Evolutionary conservation across 2,888 invertebrate species (phyloP), one percentile per base, ranked within the genome.

Genomic region (Allacma fusca): DNA sequence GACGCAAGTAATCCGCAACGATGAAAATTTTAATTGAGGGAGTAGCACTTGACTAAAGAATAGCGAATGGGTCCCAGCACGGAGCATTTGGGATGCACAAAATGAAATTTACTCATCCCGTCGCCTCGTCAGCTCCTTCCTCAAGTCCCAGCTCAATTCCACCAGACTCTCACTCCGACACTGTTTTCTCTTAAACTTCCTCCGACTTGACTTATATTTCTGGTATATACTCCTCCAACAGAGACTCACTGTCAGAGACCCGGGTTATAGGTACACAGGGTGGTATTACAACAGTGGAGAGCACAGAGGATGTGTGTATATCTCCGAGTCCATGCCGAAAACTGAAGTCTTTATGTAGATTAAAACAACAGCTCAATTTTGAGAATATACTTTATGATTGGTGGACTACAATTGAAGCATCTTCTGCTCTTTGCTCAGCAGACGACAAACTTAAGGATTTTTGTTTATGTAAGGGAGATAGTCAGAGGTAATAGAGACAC

Each of bases 1-100:
- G 77, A 75, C 67, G 76, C 64, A 59, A 67, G 64, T 80, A 78
- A 80, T 80, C 78, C 78, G 74, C 62, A 76, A 72, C 78, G 72
- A 65, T 72, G 78, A 74, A 80, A 78, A 77, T 80, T 80, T 78
- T 80, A 80, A 80, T 80, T 80, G 80, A 78, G 80, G 73, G 80
- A 80, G 77, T 72, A 76, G 72, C 57, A 77, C 70, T 75, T 70
- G 69, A 62, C 62, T 50, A 62, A 40, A 73, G 26, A 28, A 57
- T 40, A 40, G 74, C 44, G 65, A 74, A 71, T 74, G 74, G 64
- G 64, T 74, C 74, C 65, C 74, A 74, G 74, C 74, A 74, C 64
- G 74, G 43, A 73, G 19, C 73, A 73, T 65, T 67, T 65, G 74
- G 74, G 74, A 74, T 74, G 74, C 74, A 74, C 62, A 44, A 74